Base-by-base conservation (phyloP, 2,113 vertebrate genomes). In the Scophthalmus maximus region DNA sequence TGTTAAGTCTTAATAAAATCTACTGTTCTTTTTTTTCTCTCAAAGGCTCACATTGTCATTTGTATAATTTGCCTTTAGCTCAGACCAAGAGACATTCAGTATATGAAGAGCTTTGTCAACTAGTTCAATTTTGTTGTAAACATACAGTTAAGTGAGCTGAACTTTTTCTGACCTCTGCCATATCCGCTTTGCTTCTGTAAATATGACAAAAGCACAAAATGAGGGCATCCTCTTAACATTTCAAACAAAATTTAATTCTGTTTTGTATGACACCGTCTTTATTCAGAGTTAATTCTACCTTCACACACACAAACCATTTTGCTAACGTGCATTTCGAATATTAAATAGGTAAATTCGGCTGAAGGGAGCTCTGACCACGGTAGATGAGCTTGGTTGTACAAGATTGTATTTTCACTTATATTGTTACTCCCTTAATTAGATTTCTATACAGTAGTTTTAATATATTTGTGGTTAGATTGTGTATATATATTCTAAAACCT, bases 381-480 rank as follows among this genome's bases (percentile, higher is more conserved):
- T 22, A 66, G 57, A 57, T 49, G 77, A 86, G 73, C 64, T 69
- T 50, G 73, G 74, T 78, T 89, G 82, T 87, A 84, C 66, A 88
- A 89, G 86, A 91, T 92, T 94, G 92, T 93, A 91, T 83, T 87
- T 90, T 76, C 57, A 78, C 76, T 52, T 26, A 46, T 29, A 40
- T 59, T 42, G 56, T 70, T 76, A 72, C 76, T 61, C 72, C 47
- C 46, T 25, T 23, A n/a, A 11, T 79, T 59, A 68, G 64, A 81
- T 80, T 88, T 82, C 50, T 84, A 76, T 75, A 71, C 50, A 76
- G 73, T 89, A 83, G 65, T 76, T 89, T 30, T 77, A 83, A 91
- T 86, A 87, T 90, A 87, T 90, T 86, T 83, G 85, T 91, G 82
- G 79, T 90, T 78, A 87, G 79, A 81, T 82, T 85, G 79, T 91